Conservation (phyloP, 2,113 vertebrate species). For the Oxygymnocypris stewartii region DNA sequence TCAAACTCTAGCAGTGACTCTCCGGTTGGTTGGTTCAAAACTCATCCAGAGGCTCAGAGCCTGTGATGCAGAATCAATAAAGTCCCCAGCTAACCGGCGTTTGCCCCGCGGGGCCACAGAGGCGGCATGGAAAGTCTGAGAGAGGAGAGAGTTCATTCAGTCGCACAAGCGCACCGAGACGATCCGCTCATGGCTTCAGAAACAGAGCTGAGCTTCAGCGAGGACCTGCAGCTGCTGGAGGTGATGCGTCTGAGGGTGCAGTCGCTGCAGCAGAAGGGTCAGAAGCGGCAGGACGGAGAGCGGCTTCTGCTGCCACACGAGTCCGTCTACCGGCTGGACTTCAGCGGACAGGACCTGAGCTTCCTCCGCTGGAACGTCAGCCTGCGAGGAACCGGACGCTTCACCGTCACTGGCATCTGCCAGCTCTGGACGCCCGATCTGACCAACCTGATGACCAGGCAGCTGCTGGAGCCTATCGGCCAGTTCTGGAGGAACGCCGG, state of each 20-base stretch:
- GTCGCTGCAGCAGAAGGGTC: slow-evolving; percentile 79
- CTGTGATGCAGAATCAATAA: slow-evolving; percentile 71
- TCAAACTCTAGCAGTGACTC: slow-evolving; percentile 22
- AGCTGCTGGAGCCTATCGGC: slow-evolving; percentile 88
- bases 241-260: slow-evolving; percentile 85
- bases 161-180: slow-evolving; percentile 41
- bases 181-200: slow-evolving; percentile 45
- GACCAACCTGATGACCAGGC: slow-evolving; percentile 91
- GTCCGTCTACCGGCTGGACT: slow-evolving; percentile 84
- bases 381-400: slow-evolving; percentile 77
- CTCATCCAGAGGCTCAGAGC: slow-evolving; percentile 13
- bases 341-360: slow-evolving; percentile 76
- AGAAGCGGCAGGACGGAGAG: slow-evolving; percentile 88
- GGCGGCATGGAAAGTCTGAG: slow-evolving; percentile 32
- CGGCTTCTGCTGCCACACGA: slow-evolving; percentile 83
- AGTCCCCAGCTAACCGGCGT: slow-evolving; percentile 52
- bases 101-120: slow-evolving; percentile 45
- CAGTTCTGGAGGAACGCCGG: slow-evolving; percentile 85
- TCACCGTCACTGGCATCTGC: slow-evolving; percentile 86
- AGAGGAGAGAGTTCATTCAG: slow-evolving; percentile 23
- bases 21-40: background rate
- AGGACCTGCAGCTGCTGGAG: slow-evolving; percentile 79
- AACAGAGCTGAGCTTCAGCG: slow-evolving; percentile 74
- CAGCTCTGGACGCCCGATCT: slow-evolving; percentile 97
- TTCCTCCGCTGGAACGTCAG: slow-evolving; percentile 82